Evolutionary conservation across 2,888 invertebrate species (phyloP).

Genomic region (Dioctria linearis): DNA sequence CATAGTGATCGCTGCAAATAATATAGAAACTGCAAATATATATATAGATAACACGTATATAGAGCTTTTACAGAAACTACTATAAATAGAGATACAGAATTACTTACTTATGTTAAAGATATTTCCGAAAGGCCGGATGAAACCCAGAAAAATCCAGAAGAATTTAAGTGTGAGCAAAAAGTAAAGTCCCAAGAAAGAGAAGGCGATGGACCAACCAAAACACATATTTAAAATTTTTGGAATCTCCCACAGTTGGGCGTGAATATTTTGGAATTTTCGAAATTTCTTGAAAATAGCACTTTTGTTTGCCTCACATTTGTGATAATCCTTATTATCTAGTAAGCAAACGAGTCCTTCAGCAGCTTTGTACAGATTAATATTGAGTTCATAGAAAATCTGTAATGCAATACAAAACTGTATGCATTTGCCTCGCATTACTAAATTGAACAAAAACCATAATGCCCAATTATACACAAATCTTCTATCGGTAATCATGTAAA

Average conservation of each 20-base stretch:
- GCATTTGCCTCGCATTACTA: background rate
- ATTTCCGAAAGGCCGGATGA: too few relatives aligned
- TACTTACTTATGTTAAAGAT: too few relatives aligned
- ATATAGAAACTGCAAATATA: too few relatives aligned
- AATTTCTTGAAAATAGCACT: background rate
- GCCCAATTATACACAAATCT: too few relatives aligned
- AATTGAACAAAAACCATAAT: background rate
- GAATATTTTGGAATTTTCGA: background rate
- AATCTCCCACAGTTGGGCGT: background rate
- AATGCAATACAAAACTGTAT: background rate
- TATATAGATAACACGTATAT: too few relatives aligned
- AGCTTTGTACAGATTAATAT: background rate
- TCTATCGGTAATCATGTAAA: too few relatives aligned
- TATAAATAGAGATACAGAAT: too few relatives aligned
- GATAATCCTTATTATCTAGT: background rate
- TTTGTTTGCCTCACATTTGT: background rate
- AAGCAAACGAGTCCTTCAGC: background rate
- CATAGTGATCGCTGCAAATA: too few relatives aligned
- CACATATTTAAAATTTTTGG: constrained; percentile 2
- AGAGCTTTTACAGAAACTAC: too few relatives aligned
- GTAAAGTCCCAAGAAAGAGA: background rate
- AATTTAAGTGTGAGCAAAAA: background rate
- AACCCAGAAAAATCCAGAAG: background rate
- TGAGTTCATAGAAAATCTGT: background rate
- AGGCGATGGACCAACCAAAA: constrained; percentile 17